These are phyloP conservation scores for Porphyrio hochstetteri DNA, from an alignment of 2,113 vertebrate genomes.

Conservation along the genomic window DNA sequence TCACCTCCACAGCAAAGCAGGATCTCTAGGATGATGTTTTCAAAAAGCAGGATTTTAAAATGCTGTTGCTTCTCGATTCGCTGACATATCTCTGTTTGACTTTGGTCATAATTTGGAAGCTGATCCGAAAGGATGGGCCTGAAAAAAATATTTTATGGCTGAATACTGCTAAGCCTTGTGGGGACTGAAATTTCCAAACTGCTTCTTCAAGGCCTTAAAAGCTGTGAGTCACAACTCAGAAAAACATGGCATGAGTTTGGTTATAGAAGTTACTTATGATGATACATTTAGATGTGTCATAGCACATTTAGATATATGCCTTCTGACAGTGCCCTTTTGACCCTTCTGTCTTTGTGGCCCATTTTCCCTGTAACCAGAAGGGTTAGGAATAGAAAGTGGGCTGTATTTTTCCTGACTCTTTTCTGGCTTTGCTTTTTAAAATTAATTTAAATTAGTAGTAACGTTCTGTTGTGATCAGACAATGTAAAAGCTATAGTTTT, in stretches of 20 bases:
- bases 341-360: background rate
- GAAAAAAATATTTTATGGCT: background rate
- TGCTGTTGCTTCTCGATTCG: background rate
- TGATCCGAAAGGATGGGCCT: background rate
- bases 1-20: background rate
- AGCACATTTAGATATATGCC: background rate
- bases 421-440: background rate
- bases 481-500: background rate
- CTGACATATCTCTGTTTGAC: background rate
- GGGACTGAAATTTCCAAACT: background rate
- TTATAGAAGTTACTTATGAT: background rate
- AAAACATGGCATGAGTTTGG: background rate
- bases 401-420: background rate
- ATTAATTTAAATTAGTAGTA: background rate
- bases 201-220: background rate
- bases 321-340: background rate
- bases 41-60: background rate
- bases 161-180: background rate
- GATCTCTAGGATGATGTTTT: background rate
- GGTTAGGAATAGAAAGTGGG: background rate
- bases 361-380: background rate
- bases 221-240: background rate
- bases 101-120: background rate
- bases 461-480: background rate
- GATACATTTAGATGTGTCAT: background rate